These are phyloP conservation scores for Hypomesus transpacificus DNA, from an alignment of 2,113 vertebrate genomes.

Conservation along the genomic window DNA sequence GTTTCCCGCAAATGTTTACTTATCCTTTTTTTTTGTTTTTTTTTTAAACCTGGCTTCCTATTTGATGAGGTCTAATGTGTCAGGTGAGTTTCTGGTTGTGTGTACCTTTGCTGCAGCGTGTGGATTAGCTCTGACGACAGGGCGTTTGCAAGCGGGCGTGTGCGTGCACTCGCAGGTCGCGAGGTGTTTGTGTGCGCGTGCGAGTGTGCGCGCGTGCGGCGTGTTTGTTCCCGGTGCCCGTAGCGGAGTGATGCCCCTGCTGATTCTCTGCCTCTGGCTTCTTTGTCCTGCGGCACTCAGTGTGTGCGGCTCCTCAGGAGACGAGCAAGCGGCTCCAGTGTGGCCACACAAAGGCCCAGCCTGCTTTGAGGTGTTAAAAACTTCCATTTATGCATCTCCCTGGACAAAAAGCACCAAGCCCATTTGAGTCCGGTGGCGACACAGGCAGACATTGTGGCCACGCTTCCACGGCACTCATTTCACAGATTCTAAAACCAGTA, in stretches of 20 bases:
- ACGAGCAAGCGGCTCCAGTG: conserved; percentile 72
- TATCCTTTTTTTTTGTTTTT: too few relatives aligned
- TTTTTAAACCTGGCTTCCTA: too few relatives aligned
- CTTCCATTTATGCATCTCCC: conserved; percentile 81
- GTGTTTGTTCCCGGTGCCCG: conserved; percentile 48
- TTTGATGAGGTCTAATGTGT: neutral
- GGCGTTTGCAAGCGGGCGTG: neutral
- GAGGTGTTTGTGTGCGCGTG: conserved; percentile 21
- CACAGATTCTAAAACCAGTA: conserved; percentile 80
- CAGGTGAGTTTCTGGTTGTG: neutral
- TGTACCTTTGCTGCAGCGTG: conserved; percentile 3
- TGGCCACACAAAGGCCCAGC: conserved; percentile 74
- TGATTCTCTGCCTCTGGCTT: conserved; percentile 68
- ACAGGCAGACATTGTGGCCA: conserved; percentile 78
- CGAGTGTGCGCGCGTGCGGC: conserved; percentile 34
- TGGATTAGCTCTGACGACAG: neutral
- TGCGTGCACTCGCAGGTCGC: neutral
- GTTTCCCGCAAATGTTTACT: too few relatives aligned
- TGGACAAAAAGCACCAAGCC: conserved; percentile 71
- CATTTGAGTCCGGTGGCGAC: conserved; percentile 75
- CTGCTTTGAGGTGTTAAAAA: conserved; percentile 83
- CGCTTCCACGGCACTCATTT: conserved; percentile 76
- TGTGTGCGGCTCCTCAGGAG: conserved; percentile 74
- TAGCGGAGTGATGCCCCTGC: conserved; percentile 68
- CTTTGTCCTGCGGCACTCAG: conserved; percentile 79